Base-by-base conservation (phyloP, 2,888 invertebrate genomes). In the Aethes cnicana region DNA sequence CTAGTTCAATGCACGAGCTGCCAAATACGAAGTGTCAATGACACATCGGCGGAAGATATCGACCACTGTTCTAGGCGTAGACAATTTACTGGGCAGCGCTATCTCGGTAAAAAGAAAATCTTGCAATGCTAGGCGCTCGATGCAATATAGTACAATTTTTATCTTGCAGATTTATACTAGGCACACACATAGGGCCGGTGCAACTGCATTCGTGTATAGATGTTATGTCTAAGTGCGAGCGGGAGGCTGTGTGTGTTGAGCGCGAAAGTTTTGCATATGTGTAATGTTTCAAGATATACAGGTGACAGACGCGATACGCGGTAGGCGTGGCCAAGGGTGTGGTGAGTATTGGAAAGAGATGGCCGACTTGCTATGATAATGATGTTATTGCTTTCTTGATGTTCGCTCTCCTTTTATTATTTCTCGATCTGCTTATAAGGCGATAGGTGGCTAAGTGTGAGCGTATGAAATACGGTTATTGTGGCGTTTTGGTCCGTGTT, bases 321-420 rank as follows among this genome's bases (percentile, higher is more conserved):
- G 71, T 85, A 78, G 88, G 88, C 88, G 88, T 82, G 80, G 87
- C 85, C 66, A 72, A 72, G 68, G 77, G 81, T 76, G 84, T 86
- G 86, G 82, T 84, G 75, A 86, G 74, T 86, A 88, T 86, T 79
- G 85, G 86, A 89, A 83, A 87, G 89, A 89, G 89, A 89, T 84
- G 87, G 85, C 85, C 74, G 83, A 84, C 86, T 77, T 61, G 76
- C 88, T 87, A 89, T 88, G 89, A 89, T 89, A 89, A 89, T 89
- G 88, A 89, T 84, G 89, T 89, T 88, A 88, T 88, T 86, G 88
- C 87, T 87, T 85, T 88, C 87, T 84, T 86, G 88, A 88, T 85
- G 82, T 87, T 81, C 81, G 77, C 69, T 74, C 84, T 81, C 76
- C 83, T 85, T 88, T 88, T 89, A 86, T 88, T 87, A 86, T 88